A percentile compares a stretch with the other conserved stretches of the same genome.
phyloP scores from a whole-genome alignment of 2,113 vertebrate genomes.

The Pteropus alecto region DNA sequence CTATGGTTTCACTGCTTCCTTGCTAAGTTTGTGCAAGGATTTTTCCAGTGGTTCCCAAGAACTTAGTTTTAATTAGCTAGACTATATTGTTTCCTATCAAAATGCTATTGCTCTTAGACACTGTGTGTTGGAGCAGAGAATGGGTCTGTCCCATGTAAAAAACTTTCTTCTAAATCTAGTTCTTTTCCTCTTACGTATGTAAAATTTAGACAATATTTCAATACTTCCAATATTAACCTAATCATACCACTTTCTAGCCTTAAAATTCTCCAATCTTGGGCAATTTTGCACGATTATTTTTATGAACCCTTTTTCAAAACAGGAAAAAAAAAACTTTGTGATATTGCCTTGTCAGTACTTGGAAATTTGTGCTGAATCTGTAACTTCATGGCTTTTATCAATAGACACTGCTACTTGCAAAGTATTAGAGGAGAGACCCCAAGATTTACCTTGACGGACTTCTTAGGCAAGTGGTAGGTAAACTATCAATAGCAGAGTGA shows the following conservation, averaged over 20 bases:
- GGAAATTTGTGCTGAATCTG: not conserved
- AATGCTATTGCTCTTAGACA: not conserved
- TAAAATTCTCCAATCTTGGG: not conserved
- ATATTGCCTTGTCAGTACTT: not conserved
- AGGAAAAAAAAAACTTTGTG: not conserved
- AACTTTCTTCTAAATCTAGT: not conserved
- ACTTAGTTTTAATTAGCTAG: not conserved
- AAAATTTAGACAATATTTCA: not conserved
- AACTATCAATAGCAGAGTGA: not conserved
- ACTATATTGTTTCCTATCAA: not conserved
- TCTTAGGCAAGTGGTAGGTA: not conserved
- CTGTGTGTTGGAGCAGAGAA: not conserved
- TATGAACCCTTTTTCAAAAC: not conserved
- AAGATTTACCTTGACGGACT: not conserved
- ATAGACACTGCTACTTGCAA: not conserved
- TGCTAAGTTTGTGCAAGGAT: not conserved
- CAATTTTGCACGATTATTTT: not conserved
- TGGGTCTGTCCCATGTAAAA: not conserved
- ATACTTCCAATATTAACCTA: not conserved
- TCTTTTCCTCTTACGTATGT: not conserved
- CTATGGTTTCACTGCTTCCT: not conserved
- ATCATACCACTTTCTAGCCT: not conserved
- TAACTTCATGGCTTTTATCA: not conserved
- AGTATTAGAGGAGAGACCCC: not conserved
- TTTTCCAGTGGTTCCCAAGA: not conserved